Evolutionary conservation across 2,113 vertebrate genomes (phyloP), one percentile per base, ranked within the genome.

Genomic region (Brachyistius frenatus): DNA sequence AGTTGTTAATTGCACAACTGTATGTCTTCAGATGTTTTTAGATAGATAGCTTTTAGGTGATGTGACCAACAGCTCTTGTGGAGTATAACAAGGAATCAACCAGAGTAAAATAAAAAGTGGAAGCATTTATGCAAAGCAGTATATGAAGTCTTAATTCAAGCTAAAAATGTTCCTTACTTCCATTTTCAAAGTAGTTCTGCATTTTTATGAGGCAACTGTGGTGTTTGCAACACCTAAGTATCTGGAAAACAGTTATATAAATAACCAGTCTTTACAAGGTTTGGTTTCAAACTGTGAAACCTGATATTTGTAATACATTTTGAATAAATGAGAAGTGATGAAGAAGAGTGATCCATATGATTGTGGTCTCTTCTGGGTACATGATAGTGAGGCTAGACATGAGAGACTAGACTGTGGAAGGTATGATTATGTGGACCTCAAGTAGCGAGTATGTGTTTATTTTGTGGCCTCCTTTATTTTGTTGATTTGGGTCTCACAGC

Each of bases 101-200:
- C 23, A 23, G 23, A 23, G 23, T 23, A 23, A 23, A 23, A 23
- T 70, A 13, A 77, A 68, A 86, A 78, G 80, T 31, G 73, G 87
- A 86, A 87, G 73, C 50, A 5, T 41, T 70, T 60, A 56, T 33
- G 53, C 14, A 63, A 13, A 35, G 8, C 53, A 49, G 32, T 73
- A 81, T 68, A 68, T 52, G 44, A 14, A 0, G 52, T 80, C 39
- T 71, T n/a, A 52, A 32, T 2, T 84, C 75, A 9, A 10, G 23
- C 62, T 32, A 23, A 30, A 76, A 10, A 16, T 55, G 9, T 41
- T 56, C 76, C 44, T 73, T 68, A 87, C 79, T 86, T 86, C 79
- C 76, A 66, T 78, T 88, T 81, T 68, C 37, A 71, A 7, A 61
- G 41, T 7, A 52, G 11, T 46, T 15, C 16, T 57, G 35, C 5